These are phyloP conservation scores for Trichomycterus rosablanca DNA, from an alignment of 2,113 vertebrate species.

Conservation along the genomic window DNA sequence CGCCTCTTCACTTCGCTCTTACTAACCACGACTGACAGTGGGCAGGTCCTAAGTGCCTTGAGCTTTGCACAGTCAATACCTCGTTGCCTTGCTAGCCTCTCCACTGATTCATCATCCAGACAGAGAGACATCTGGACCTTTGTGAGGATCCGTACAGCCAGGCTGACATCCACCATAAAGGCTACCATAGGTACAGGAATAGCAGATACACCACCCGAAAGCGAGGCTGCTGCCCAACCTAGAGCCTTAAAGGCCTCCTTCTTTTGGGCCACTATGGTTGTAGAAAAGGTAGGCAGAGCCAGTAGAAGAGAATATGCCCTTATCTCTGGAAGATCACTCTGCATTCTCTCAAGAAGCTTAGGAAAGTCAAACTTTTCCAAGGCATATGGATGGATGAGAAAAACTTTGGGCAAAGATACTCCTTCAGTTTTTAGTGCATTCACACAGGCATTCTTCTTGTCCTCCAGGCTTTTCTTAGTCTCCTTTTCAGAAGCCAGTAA, in stretches of 20 bases:
- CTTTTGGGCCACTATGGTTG: slow-evolving; percentile 54
- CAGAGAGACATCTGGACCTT: slow-evolving; percentile 61
- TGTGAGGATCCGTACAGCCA: slow-evolving; percentile 57
- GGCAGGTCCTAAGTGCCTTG: slow-evolving; percentile 53
- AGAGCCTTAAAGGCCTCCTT: slow-evolving; percentile 64
- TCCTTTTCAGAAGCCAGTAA: slow-evolving; percentile 50
- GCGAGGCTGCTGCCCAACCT: slow-evolving; percentile 63
- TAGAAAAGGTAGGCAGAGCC: slow-evolving; percentile 55
- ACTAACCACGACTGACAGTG: slow-evolving; percentile 59
- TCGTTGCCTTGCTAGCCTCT: slow-evolving; percentile 52
- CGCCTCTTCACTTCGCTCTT: slow-evolving; percentile 59
- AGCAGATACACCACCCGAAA: slow-evolving; percentile 61
- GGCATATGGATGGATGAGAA: slow-evolving; percentile 48
- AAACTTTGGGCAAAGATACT: slow-evolving; percentile 55
- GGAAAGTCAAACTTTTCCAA: slow-evolving; percentile 61
- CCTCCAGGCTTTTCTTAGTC: slow-evolving; percentile 51
- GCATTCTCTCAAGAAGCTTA: slow-evolving; percentile 54
- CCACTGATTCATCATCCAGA: slow-evolving; percentile 57
- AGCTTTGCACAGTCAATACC: slow-evolving; percentile 42
- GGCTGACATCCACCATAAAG: slow-evolving; percentile 62
- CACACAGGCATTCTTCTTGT: slow-evolving; percentile 48
- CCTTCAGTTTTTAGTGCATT: slow-evolving; percentile 54
- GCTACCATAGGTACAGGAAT: slow-evolving; percentile 65
- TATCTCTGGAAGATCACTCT: slow-evolving; percentile 60
- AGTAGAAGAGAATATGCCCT: slow-evolving; percentile 59